Evolutionary conservation across 2,888 invertebrate species (phyloP).

Genomic region (Mythimna loreyi): DNA sequence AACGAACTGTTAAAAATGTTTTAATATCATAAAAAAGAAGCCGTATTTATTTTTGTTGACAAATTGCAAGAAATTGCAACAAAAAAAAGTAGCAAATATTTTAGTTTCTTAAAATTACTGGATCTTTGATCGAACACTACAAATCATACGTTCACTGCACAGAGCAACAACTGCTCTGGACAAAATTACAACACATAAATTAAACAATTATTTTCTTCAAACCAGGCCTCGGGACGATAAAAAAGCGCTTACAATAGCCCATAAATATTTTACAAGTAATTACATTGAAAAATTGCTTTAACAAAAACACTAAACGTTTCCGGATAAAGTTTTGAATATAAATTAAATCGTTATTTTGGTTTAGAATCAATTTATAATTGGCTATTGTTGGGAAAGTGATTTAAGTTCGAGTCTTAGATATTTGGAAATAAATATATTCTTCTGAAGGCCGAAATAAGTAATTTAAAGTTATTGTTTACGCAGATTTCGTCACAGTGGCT

Average conservation of each 20-base stretch:
- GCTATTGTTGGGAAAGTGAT: constrained; percentile 68
- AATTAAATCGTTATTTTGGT: constrained; percentile 76
- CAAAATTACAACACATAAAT: constrained; percentile 83
- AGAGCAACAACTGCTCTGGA: constrained; percentile 68
- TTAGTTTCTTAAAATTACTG: neutral
- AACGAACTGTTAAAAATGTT: no score
- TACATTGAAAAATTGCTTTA: constrained; percentile 83
- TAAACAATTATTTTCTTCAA: constrained; percentile 76
- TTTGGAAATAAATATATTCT: constrained; percentile 23
- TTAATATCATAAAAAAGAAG: no score
- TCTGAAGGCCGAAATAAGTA: neutral
- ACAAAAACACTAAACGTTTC: constrained; percentile 81
- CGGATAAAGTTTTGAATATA: constrained; percentile 77
- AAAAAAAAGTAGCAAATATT: no score
- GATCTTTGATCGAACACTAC: constrained; percentile 34
- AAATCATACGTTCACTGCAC: constrained; percentile 71
- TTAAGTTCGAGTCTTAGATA: constrained; percentile 39
- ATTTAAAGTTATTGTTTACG: constrained; percentile 13
- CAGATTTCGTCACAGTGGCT: neutral
- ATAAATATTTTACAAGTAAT: constrained; percentile 88
- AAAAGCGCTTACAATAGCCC: constrained; percentile 81
- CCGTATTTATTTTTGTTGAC: no score
- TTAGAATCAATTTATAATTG: constrained; percentile 77
- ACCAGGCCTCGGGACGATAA: constrained; percentile 72
- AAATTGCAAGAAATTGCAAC: no score